A percentile compares a stretch with the other conserved stretches of the same genome.
Evolutionary conservation across 2,888 invertebrate genomes (phyloP).

Genomic region (Mactromeris polynyma): DNA sequence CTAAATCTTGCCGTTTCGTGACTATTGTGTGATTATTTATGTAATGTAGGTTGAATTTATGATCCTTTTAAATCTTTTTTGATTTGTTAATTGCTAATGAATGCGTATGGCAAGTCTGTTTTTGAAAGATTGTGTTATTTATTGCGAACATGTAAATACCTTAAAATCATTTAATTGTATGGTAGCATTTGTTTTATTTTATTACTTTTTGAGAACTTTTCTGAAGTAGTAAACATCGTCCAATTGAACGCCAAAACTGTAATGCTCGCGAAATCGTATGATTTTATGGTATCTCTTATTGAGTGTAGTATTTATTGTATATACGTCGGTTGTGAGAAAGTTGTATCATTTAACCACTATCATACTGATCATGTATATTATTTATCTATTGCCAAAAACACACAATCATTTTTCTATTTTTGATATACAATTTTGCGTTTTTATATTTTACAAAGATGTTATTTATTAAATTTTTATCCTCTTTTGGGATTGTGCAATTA

Average conservation of each 20-base stretch:
- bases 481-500: conserved; percentile 3
- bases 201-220: too few species aligned
- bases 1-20: too few species aligned
- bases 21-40: too few species aligned
- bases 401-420: neutral
- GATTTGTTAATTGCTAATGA: too few species aligned
- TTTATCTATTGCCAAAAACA: neutral
- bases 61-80: too few species aligned
- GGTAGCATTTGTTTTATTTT: too few species aligned
- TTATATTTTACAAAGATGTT: neutral
- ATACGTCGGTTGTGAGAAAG: neutral
- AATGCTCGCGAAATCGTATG: neutral
- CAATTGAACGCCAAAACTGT: too few species aligned
- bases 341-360: neutral
- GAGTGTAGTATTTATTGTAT: neutral
- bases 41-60: too few species aligned
- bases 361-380: neutral
- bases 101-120: too few species aligned
- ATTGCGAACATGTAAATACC: neutral
- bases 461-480: neutral
- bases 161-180: neutral
- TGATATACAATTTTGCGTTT: neutral
- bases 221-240: too few species aligned
- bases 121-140: neutral
- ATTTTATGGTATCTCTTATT: neutral